phyloP scores from a whole-genome alignment of 2,797 vertebrate genomes.

The Tamandua tetradactyla region DNA sequence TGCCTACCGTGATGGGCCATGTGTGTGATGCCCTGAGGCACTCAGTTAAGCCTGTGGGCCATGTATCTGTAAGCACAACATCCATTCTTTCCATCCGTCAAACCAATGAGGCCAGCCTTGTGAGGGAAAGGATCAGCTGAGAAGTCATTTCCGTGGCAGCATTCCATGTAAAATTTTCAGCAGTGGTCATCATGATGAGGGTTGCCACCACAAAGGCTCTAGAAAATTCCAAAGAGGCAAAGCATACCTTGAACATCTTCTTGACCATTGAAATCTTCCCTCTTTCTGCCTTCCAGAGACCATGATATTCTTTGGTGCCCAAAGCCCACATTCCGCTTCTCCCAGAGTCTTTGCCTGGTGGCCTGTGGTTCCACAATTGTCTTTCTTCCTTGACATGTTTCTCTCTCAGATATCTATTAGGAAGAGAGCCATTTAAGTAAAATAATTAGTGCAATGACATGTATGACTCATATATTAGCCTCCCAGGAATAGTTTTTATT shows the following conservation, averaged over 20 bases:
- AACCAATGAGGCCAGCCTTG: neutral
- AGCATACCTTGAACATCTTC: neutral
- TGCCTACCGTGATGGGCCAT: neutral
- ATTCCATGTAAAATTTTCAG: neutral
- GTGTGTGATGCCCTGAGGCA: no score
- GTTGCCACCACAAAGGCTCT: neutral
- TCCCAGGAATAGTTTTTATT: conserved; percentile 45
- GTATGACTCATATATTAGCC: neutral
- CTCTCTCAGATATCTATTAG: neutral
- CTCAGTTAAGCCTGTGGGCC: neutral
- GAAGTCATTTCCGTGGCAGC: neutral
- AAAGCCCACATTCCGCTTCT: neutral
- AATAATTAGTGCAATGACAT: neutral
- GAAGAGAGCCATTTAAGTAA: neutral
- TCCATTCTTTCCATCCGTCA: neutral
- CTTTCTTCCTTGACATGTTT: neutral
- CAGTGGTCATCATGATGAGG: neutral
- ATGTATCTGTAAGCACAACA: neutral
- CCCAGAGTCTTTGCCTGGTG: neutral
- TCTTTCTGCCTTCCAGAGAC: neutral
- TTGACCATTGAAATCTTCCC: neutral
- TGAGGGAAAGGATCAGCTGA: neutral
- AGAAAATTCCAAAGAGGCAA: neutral
- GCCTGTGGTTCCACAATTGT: neutral
- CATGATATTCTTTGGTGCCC: neutral